These are phyloP conservation scores for Temnopleurus reevesii DNA, from an alignment of 53 echinoderm and acorn worm genomes.

Conservation along the genomic window DNA sequence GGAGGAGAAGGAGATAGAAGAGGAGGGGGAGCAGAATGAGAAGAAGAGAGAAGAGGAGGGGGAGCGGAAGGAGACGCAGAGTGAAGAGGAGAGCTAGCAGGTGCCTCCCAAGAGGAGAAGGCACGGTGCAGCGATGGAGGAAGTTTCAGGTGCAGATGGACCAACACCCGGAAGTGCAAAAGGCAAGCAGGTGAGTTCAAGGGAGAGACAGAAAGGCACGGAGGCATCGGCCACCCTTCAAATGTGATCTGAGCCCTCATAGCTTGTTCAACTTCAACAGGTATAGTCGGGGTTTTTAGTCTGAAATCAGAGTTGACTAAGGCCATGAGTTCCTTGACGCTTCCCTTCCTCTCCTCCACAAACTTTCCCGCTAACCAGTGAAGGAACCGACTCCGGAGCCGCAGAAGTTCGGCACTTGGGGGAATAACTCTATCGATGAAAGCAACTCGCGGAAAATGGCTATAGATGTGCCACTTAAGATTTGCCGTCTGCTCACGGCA, in stretches of 20 bases:
- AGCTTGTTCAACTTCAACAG: not conserved
- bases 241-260: not conserved
- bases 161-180: not conserved
- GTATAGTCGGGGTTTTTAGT: too few relatives aligned
- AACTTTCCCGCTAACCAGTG: not conserved
- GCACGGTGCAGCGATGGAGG: not conserved
- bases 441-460: not conserved
- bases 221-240: not conserved
- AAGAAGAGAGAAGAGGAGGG: not conserved
- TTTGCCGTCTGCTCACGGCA: not conserved
- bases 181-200: not conserved
- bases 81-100: not conserved
- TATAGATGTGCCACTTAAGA: not conserved
- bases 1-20: not conserved
- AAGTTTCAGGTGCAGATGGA: not conserved
- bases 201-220: not conserved
- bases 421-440: not conserved
- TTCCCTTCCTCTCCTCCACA: not conserved
- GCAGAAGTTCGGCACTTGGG: not conserved
- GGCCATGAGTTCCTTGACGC: not conserved
- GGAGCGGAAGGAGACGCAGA: not conserved
- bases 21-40: not conserved
- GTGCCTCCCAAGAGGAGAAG: not conserved
- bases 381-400: not conserved
- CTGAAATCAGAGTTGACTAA: not conserved